Conservation (phyloP, 2,888 invertebrate genomes). For the Sphinx pinastri region DNA sequence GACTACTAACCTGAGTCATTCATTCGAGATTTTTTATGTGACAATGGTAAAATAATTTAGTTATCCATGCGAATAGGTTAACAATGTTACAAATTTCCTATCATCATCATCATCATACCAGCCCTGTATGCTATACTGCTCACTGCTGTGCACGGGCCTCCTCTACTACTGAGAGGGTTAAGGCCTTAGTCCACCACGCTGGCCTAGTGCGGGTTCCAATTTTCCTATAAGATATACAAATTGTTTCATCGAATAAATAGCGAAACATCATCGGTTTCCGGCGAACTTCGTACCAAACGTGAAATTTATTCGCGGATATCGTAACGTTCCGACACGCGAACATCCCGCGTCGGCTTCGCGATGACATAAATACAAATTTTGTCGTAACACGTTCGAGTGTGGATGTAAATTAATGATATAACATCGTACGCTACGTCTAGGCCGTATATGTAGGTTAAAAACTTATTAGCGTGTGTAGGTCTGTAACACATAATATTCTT, state of each 20-base stretch:
- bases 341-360: not conserved
- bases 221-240: not conserved
- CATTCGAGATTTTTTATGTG: too few relatives aligned
- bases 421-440: constrained; percentile 15
- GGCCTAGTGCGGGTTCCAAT: too few relatives aligned
- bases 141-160: too few relatives aligned
- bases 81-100: not conserved
- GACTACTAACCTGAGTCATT: not conserved
- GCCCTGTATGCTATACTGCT: too few relatives aligned
- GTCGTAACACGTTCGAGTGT: constrained; percentile 21
- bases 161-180: too few relatives aligned
- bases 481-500: not conserved
- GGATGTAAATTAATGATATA: constrained; percentile 24
- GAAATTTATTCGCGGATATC: constrained; percentile 23
- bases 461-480: constrained; percentile 11
- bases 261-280: constrained; percentile 5
- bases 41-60: too few relatives aligned
- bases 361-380: constrained; percentile 23
- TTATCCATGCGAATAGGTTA: not conserved
- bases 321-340: constrained; percentile 13
- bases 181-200: too few relatives aligned
- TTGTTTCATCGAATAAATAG: constrained; percentile 8
- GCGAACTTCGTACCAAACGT: constrained; percentile 12
- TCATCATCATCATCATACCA: too few relatives aligned
- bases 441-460: constrained; percentile 20